These are phyloP conservation scores for Riparia riparia DNA, from an alignment of 2,113 vertebrate genomes.

Conservation along the genomic window DNA sequence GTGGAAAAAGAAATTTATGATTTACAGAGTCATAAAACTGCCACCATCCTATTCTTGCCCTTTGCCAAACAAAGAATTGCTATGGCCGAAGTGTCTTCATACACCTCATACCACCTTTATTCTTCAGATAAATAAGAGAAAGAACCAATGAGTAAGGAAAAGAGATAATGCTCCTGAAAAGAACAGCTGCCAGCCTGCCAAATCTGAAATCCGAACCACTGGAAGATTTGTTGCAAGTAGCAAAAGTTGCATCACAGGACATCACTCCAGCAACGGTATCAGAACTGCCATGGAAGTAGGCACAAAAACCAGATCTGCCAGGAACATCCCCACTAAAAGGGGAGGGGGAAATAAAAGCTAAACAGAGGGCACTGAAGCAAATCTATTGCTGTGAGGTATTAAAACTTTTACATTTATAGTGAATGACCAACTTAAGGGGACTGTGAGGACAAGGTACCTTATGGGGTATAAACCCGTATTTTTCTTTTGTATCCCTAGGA, in stretches of 20 bases:
- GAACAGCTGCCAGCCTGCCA: neutral
- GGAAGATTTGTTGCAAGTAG: neutral
- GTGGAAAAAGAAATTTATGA: neutral
- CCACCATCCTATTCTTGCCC: neutral
- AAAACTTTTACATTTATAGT: neutral
- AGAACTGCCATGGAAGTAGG: neutral
- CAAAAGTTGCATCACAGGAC: neutral
- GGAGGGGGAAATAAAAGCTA: neutral
- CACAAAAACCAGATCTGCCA: neutral
- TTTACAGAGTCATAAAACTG: neutral
- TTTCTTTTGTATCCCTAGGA: neutral
- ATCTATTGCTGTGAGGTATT: neutral
- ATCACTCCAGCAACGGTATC: neutral
- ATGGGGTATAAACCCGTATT: fast-evolving
- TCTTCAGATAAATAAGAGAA: neutral
- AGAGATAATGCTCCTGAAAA: neutral
- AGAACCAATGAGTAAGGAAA: neutral
- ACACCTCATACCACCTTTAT: neutral
- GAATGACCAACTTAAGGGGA: neutral
- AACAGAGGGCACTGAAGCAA: neutral
- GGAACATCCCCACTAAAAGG: fast-evolving
- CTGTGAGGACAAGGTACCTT: neutral
- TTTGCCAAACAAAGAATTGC: neutral
- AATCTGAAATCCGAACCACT: neutral
- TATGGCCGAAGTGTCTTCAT: neutral